Base-by-base conservation (phyloP, 2,797 vertebrate species). In the Sitta carolinensis region DNA sequence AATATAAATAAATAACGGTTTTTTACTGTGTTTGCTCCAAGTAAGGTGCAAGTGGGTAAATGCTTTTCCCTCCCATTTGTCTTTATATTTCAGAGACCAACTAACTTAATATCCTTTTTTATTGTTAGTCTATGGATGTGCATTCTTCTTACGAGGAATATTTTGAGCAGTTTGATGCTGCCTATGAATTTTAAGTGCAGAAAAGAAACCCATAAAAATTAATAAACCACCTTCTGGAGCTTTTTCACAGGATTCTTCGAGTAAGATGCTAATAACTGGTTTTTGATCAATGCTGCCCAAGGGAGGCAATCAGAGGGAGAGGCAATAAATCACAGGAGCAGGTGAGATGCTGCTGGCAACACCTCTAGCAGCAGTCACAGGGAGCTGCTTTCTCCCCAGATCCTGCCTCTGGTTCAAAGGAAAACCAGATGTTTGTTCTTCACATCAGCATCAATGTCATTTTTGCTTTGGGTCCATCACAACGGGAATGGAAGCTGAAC, bases 171-270 rank as follows among this genome's bases (percentile, higher is more conserved):
- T 58, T 84, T 72, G 74, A 30, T 77, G 36, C 45, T 0, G 9
- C 26, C 50, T 61, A 1, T 87, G 79, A 86, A 87, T 91, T 95
- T 95, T 63, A 79, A 90, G 61, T 61, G 63, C 59, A 48, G 74
- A 47, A 69, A 73, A 68, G 27, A 68, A 91, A 38, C 32, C 27
- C 7, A 34, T 83, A 83, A 91, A 89, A 90, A 87, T 64, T 48
- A 92, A 78, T 70, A 93, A 88, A 43, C 29, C 13, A 8, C 34
- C 10, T 27, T 74, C 17, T 63, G 52, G 9, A 78, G 52, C 25
- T 70, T 74, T 58, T 62, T 76, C 18, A 1, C 2, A 16, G 64
- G 12, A 20, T 82, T 47, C 38, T 69, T 68, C 0, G 2, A 87
- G 50, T 3, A 2, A 36, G n/a, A 20, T 84, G 67, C 73, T 75